phyloP scores from a whole-genome alignment of 2,113 vertebrate species.

The Zosterops lateralis region DNA sequence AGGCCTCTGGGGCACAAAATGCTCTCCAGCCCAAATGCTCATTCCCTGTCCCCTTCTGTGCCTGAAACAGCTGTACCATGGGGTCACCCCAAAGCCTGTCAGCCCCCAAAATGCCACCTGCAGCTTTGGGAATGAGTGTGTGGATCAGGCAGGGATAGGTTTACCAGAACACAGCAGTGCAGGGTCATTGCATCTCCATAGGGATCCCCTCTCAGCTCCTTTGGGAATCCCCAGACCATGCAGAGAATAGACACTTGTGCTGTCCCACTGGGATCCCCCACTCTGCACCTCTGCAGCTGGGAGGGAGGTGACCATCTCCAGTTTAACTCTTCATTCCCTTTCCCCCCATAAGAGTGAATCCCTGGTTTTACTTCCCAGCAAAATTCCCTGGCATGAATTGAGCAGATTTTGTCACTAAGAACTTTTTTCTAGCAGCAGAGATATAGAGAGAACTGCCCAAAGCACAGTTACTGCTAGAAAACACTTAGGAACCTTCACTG shows the following conservation, averaged over 20 bases:
- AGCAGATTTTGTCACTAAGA: neutral
- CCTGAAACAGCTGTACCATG: neutral
- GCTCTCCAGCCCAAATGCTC: neutral
- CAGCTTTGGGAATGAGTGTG: rapidly evolving
- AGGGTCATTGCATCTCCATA: no score
- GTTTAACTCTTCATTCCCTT: neutral
- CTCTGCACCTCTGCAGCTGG: neutral
- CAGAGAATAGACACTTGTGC: neutral
- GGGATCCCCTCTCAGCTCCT: neutral
- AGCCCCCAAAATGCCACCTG: neutral
- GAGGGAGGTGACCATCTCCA: neutral
- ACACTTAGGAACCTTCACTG: neutral
- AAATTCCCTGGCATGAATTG: neutral
- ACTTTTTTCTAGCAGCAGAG: neutral
- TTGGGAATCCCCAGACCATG: neutral
- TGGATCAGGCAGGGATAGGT: neutral
- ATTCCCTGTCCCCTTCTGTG: rapidly evolving
- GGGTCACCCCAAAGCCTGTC: neutral
- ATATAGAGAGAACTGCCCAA: neutral
- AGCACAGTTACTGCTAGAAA: neutral
- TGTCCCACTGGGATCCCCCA: neutral
- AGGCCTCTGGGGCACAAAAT: neutral
- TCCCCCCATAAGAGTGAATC: neutral
- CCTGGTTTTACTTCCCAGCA: neutral
- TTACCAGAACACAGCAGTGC: neutral